Conservation (phyloP, 2,113 vertebrate genomes). For the Glaucomys volans region DNA sequence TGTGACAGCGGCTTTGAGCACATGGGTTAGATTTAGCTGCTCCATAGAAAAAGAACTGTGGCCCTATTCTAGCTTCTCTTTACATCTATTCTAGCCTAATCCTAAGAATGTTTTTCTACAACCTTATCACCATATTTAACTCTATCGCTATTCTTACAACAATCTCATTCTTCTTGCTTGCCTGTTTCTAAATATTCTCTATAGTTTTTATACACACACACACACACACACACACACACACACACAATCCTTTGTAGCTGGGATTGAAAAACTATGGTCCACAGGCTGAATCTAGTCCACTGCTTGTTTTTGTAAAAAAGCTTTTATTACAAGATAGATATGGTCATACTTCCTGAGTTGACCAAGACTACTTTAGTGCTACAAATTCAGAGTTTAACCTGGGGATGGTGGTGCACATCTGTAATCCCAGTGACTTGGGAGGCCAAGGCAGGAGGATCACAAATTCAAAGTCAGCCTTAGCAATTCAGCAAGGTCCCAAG, state of each 20-base stretch:
- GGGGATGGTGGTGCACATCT: too few species aligned
- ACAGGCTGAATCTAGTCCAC: not conserved
- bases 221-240: too few species aligned
- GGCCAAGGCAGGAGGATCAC: too few species aligned
- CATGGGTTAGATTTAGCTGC: not conserved
- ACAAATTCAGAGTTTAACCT: not conserved
- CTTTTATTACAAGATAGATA: constrained; percentile 31
- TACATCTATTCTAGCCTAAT: not conserved
- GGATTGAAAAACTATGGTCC: not conserved
- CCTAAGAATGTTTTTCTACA: not conserved
- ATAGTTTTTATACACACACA: not conserved
- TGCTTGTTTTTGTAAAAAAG: not conserved
- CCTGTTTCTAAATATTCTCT: not conserved
- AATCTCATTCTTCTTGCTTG: not conserved
- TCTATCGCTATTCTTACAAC: not conserved
- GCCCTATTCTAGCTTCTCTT: not conserved
- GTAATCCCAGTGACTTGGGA: too few species aligned
- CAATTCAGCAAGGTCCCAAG: too few species aligned
- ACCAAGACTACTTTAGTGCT: not conserved
- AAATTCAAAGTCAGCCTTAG: too few species aligned
- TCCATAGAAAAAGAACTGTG: not conserved
- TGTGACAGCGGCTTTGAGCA: not conserved
- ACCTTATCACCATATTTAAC: not conserved
- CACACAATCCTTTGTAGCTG: not conserved
- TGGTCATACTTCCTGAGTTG: not conserved